These are phyloP conservation scores for Perdita meconis DNA, from an alignment of 2,888 invertebrate species.

Conservation along the genomic window DNA sequence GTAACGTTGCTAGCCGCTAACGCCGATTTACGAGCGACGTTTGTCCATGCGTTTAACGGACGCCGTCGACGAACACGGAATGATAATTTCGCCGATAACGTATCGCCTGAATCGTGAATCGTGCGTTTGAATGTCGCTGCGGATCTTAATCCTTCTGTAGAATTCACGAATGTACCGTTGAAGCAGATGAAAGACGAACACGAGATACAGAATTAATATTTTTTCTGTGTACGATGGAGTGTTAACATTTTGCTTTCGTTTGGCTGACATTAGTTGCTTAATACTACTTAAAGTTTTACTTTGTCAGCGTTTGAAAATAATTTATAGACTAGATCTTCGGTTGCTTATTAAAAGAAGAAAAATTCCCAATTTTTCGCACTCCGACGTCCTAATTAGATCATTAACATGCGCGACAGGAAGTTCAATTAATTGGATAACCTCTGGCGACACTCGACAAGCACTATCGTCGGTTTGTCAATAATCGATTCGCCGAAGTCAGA, in stretches of 20 bases:
- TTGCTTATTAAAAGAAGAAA: not conserved
- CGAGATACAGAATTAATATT: too few relatives aligned
- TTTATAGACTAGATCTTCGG: too few relatives aligned
- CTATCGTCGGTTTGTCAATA: conserved; percentile 14
- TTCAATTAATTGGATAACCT: conserved; percentile 16
- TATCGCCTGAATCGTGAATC: conserved; percentile 33
- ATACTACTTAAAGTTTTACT: too few relatives aligned
- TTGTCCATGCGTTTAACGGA: conserved; percentile 49
- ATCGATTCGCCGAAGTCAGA: conserved; percentile 2
- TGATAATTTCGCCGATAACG: conserved; percentile 52
- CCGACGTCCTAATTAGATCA: not conserved
- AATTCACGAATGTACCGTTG: not conserved
- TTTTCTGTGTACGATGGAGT: too few relatives aligned
- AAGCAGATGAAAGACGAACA: too few relatives aligned
- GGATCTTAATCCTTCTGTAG: not conserved
- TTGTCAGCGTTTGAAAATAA: too few relatives aligned
- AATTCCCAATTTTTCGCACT: not conserved
- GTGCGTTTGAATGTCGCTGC: conserved; percentile 1
- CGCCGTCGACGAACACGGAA: conserved; percentile 39
- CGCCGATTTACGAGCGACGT: conserved; percentile 66
- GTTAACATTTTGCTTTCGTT: too few relatives aligned
- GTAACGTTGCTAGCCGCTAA: conserved; percentile 64
- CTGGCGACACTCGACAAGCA: not conserved
- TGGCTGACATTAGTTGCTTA: too few relatives aligned
- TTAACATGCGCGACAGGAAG: not conserved